A percentile compares a stretch with the other conserved stretches of the same genome.
phyloP scores from a whole-genome alignment of 2,888 invertebrate species.

The Crossocerus cetratus region DNA sequence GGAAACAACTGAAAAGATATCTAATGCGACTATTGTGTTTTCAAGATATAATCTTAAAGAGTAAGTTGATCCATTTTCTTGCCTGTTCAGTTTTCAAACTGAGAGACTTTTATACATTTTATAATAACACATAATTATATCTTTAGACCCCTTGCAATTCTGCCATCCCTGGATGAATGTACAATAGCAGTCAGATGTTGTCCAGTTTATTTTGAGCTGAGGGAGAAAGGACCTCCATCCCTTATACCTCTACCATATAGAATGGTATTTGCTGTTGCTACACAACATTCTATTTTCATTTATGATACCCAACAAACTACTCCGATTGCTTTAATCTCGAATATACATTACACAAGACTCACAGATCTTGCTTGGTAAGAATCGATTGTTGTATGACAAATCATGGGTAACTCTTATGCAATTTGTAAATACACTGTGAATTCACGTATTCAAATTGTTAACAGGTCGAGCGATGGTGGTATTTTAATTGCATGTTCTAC shows the following conservation, averaged over 20 bases:
- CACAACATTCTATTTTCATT: conserved; percentile 89
- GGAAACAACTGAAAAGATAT: conserved; percentile 80
- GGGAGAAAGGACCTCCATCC: conserved; percentile 79
- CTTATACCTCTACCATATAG: conserved; percentile 85
- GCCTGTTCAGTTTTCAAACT: not conserved
- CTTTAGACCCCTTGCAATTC: conserved; percentile 85
- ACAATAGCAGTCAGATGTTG: conserved; percentile 91
- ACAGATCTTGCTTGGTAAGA: conserved; percentile 90
- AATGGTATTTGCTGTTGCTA: conserved; percentile 94
- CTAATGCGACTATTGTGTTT: conserved; percentile 81
- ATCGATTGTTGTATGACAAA: conserved; percentile 12
- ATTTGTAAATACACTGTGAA: not conserved
- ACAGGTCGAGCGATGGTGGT: conserved; percentile 86
- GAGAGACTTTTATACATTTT: not conserved
- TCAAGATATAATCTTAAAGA: conserved; percentile 80
- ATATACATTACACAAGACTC: conserved; percentile 93
- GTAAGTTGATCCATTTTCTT: conserved; percentile 73
- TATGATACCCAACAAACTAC: conserved; percentile 91
- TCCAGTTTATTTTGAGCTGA: conserved; percentile 84
- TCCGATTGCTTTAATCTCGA: conserved; percentile 89
- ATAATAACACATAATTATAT: not conserved
- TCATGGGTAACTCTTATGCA: conserved; percentile 1
- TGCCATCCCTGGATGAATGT: conserved; percentile 88
- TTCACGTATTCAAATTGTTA: conserved; percentile 5
- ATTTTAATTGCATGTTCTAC: conserved; percentile 89